A percentile compares a stretch with the other conserved stretches of the same genome.
phyloP scores from a whole-genome alignment of 2,888 invertebrate genomes.

The Drosophila longiperda region DNA sequence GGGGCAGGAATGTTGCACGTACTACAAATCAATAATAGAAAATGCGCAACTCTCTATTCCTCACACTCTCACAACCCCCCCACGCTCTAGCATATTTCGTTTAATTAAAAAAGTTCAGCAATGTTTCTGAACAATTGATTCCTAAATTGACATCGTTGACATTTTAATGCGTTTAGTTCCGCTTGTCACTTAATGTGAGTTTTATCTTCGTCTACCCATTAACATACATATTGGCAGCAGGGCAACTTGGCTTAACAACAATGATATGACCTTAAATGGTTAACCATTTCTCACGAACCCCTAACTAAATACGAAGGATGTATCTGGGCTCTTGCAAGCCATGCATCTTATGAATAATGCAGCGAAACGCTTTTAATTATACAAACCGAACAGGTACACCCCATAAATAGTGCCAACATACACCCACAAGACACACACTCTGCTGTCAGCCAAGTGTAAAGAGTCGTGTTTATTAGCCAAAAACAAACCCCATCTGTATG shows the following conservation, averaged over 20 bases:
- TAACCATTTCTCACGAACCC: slow-evolving; percentile 39
- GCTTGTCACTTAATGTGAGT: slow-evolving; percentile 56
- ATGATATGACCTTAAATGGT: slow-evolving; percentile 39
- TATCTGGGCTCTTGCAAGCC: slow-evolving; percentile 3
- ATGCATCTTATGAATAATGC: slow-evolving; percentile 68
- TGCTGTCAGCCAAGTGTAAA: slow-evolving; percentile 73
- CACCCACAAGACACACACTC: slow-evolving; percentile 31
- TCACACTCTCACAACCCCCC: background rate
- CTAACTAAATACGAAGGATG: slow-evolving; percentile 11
- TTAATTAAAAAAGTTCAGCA: slow-evolving; percentile 77
- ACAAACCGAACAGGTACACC: slow-evolving; percentile 52
- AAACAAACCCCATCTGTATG: slow-evolving; percentile 55
- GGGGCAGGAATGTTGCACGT: slow-evolving; percentile 41
- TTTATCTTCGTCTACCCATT: slow-evolving; percentile 45
- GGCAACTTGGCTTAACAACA: slow-evolving; percentile 12
- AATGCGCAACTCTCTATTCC: slow-evolving; percentile 29
- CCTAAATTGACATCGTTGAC: slow-evolving; percentile 64
- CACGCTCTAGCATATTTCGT: slow-evolving; percentile 51
- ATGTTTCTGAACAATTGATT: slow-evolving; percentile 70
- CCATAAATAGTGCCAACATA: slow-evolving; percentile 34
- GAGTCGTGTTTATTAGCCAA: slow-evolving; percentile 73
- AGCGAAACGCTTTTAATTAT: slow-evolving; percentile 68
- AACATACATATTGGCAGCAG: slow-evolving; percentile 50
- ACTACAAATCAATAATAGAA: slow-evolving; percentile 67
- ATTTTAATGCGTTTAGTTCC: slow-evolving; percentile 73